phyloP scores from a whole-genome alignment of 1,140 invertebrate species.

The Zaprionus nigranus region DNA sequence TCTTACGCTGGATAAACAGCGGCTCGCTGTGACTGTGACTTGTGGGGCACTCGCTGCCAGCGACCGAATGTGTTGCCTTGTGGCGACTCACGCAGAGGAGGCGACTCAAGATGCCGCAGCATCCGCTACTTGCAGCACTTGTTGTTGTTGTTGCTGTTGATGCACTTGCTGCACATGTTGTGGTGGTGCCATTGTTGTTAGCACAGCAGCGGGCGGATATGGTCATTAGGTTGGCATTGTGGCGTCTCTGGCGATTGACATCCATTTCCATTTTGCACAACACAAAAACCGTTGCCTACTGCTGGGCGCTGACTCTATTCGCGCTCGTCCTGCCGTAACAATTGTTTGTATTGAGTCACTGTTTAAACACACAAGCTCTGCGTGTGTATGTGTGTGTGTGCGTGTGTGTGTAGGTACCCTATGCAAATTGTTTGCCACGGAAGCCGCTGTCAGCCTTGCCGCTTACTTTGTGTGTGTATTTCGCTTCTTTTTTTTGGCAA shows the following conservation, averaged over 20 bases:
- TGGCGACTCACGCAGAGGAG: constrained; percentile 69
- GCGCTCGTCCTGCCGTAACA: constrained; percentile 1
- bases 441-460: constrained; percentile 32
- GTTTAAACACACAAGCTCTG: constrained; percentile 37
- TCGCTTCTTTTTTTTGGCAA: constrained; percentile 19
- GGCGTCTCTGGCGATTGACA: constrained; percentile 68
- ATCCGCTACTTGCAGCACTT: constrained; percentile 51
- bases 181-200: constrained; percentile 52
- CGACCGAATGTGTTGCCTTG: constrained; percentile 70
- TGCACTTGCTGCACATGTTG: constrained; percentile 16
- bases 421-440: constrained; percentile 49
- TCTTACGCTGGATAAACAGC: constrained; percentile 50
- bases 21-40: constrained; percentile 52
- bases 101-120: constrained; percentile 78
- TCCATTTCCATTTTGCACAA: constrained; percentile 71
- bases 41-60: constrained; percentile 52
- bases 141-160: constrained; percentile 25
- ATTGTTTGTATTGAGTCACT: constrained; percentile 24
- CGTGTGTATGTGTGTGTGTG: background rate
- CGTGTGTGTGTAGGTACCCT: constrained; percentile 6
- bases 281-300: constrained; percentile 70
- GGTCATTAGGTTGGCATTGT: constrained; percentile 80
- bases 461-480: constrained; percentile 11
- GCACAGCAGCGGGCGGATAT: constrained; percentile 78
- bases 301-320: constrained; percentile 38